Conservation (phyloP, 2,888 invertebrate species). For the Plebejus argus region DNA sequence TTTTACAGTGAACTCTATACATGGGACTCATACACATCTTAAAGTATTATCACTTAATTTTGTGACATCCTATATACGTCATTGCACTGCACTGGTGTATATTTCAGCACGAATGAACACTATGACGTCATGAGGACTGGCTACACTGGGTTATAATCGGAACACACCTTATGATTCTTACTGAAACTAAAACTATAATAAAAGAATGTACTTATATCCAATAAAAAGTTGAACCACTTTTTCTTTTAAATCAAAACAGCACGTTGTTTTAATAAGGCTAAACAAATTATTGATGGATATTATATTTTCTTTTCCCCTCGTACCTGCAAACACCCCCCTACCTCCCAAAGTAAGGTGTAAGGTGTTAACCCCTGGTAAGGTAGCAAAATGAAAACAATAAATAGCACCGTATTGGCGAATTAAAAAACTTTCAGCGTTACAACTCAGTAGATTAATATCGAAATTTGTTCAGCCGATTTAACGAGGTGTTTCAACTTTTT, state of each 20-base stretch:
- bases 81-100: too few species aligned
- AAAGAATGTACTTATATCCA: too few species aligned
- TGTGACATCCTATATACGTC: too few species aligned
- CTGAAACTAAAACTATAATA: too few species aligned
- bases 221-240: neutral
- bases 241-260: neutral
- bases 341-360: too few species aligned
- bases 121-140: too few species aligned
- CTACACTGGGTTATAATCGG: too few species aligned
- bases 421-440: slow-evolving; percentile 59
- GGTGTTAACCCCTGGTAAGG: neutral
- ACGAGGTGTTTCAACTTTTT: neutral
- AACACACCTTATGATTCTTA: too few species aligned
- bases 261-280: neutral
- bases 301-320: neutral
- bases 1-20: too few species aligned
- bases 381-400: slow-evolving; percentile 73
- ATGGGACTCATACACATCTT: too few species aligned
- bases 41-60: too few species aligned
- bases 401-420: slow-evolving; percentile 53
- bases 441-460: slow-evolving; percentile 39
- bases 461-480: neutral
- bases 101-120: too few species aligned
- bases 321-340: neutral
- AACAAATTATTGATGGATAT: neutral